Base-by-base conservation (phyloP, 37 sponge, comb jelly and placozoan species). In the Hexactinellida sp. region DNA sequence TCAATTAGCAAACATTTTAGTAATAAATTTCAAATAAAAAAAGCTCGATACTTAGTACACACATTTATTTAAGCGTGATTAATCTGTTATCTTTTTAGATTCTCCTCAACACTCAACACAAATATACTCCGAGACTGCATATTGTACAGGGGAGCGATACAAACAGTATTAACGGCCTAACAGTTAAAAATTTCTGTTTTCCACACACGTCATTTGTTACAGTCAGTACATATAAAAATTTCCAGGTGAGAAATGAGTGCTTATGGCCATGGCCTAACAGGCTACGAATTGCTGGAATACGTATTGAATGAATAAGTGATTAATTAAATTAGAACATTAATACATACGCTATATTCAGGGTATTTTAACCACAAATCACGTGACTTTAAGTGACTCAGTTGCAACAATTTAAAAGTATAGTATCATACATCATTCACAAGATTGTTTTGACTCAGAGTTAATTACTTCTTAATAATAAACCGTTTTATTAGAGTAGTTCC, bases 201-300 rank as follows among this genome's bases (percentile, higher is more conserved):
- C 13, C 76, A 10, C 76, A n/a, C 76, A 63, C 76, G 5, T 63
- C 76, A 10, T 63, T 63, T n/a, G 76, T 63, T 63, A 63, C 76
- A 10, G 76, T 63, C 76, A 63, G 76, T n/a, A 63, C 76, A 21
- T 63, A 63, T 28, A 63, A 63, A 23, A 63, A 63, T 63, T 63
- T 63, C 34, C 76, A 63, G 76, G 76, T 63, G 76, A 63, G 76
- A 63, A 25, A 28, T 19, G 16, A 47, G 52, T n/a, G n/a, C n/a
- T n/a, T n/a, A n/a, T n/a, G n/a, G n/a, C n/a, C n/a, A n/a, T n/a
- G n/a, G n/a, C n/a, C n/a, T n/a, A n/a, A n/a, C n/a, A n/a, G n/a
- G n/a, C n/a, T n/a, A n/a, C n/a, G n/a, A n/a, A n/a, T n/a, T n/a
- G n/a, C n/a, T n/a, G n/a, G n/a, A n/a, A n/a, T n/a, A n/a, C n/a